Percentiles rank a stretch among this genome's conserved stretches.
phyloP scores from a whole-genome alignment of 2,888 invertebrate species.

The Dermolepida albohirtum region DNA sequence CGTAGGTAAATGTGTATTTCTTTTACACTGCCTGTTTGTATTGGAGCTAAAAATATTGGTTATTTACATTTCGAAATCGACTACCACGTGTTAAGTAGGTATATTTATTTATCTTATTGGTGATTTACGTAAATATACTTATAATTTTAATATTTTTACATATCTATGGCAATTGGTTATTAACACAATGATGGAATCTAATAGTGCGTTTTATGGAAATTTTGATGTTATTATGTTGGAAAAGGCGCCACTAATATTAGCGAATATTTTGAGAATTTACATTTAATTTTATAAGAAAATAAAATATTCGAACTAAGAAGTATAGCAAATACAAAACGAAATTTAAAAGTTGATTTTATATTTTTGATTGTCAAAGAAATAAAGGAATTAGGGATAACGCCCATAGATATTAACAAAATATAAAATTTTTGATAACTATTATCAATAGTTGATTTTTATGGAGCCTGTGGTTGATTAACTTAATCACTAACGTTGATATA shows the following conservation, averaged over 20 bases:
- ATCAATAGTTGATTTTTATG: too few species aligned
- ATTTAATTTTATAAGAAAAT: not conserved
- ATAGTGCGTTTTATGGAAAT: not conserved
- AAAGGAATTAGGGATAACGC: too few species aligned
- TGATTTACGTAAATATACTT: too few species aligned
- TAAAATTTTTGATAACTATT: too few species aligned
- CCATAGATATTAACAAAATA: too few species aligned
- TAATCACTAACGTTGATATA: too few species aligned
- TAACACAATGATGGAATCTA: not conserved
- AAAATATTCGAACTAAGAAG: too few species aligned
- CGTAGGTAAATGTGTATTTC: not conserved
- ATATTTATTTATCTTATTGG: not conserved
- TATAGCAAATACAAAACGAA: too few species aligned
- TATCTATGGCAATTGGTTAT: not conserved
- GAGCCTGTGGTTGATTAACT: too few species aligned
- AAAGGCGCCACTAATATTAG: constrained; percentile 1
- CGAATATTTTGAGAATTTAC: not conserved
- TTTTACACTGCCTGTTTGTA: not conserved
- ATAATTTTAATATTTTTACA: not conserved
- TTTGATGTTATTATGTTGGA: not conserved
- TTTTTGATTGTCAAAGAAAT: too few species aligned
- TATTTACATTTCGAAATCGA: constrained; percentile 6
- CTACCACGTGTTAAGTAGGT: not conserved
- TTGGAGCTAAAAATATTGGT: not conserved
- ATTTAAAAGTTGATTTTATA: too few species aligned